Base-by-base conservation (phyloP, 2,888 invertebrate species). In the Orgyia antiqua region DNA sequence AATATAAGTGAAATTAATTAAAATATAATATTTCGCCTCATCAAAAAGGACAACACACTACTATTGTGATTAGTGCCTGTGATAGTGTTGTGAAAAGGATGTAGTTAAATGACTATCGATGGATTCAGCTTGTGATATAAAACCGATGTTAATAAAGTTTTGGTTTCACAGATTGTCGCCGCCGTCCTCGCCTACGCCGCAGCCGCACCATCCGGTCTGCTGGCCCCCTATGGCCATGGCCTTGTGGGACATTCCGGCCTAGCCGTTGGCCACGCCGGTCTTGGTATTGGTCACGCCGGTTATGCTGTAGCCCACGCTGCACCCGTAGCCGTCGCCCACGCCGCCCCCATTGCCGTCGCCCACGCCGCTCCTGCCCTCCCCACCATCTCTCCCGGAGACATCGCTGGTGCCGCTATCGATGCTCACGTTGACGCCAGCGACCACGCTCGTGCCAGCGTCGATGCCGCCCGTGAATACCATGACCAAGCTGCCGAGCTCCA, bases 111-210 rank as follows among this genome's bases (percentile, higher is more conserved):
- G 27, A 34, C 29, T 38, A 35, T 38, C 37, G 30, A 38, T 35
- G 8, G 10, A 11, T 35, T 44, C 24, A 18, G 46, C 23, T 36
- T 33, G 39, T 42, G 44, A 42, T 45, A 32, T 46, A 36, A 51
- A 19, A 31, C 47, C 32, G 45, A 41, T 45, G 39, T 45, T 43
- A 41, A 44, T 51, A 51, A 49, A 32, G 47, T 12, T 53, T 52
- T 65, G 58, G 47, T 53, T 66, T 69, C 66, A 27, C 79, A 89
- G 89, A 88, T 88, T 77, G 87, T 87, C 60, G 76, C 89, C 75
- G 83, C 88, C 76, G 69, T 88, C 69, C 65, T 70, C 63, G 70
- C 70, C 71, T 76, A 72, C 73, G 79, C 78, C 75, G 75, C 77
- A 70, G 79, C 80, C 49, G 77, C 66, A 34, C 77, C 77, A 27